Percentiles rank a stretch among this genome's conserved stretches.
Evolutionary conservation across 2,888 invertebrate species (phyloP).

Genomic region (Pegoplata infirma): DNA sequence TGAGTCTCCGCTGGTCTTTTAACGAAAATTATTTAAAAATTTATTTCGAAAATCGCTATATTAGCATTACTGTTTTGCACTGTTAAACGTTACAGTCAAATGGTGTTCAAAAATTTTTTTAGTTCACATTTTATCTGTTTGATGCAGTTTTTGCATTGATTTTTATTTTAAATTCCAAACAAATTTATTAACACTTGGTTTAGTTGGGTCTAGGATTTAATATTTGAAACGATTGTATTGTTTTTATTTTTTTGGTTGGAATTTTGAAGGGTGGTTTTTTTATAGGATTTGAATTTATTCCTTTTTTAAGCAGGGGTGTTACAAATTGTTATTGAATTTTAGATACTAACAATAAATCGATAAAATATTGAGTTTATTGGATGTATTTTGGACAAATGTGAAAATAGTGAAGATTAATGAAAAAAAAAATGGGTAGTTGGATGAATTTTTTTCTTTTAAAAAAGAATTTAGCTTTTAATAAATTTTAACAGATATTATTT

Average conservation of each 20-base stretch:
- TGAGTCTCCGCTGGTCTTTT: too few relatives aligned
- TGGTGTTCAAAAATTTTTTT: constrained; percentile 11
- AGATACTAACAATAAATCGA: not conserved
- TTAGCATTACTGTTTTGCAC: too few relatives aligned
- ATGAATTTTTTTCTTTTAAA: too few relatives aligned
- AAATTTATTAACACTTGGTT: constrained; percentile 26
- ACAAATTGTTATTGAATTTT: not conserved
- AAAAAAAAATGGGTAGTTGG: too few relatives aligned
- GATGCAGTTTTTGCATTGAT: not conserved
- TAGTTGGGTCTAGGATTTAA: not conserved
- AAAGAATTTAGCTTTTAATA: too few relatives aligned
- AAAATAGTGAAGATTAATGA: too few relatives aligned
- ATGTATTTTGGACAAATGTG: too few relatives aligned
- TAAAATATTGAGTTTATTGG: not conserved
- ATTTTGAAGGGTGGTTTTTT: constrained; percentile 15
- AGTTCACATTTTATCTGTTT: not conserved
- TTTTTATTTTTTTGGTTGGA: not conserved
- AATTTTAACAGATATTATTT: too few relatives aligned
- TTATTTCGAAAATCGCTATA: too few relatives aligned
- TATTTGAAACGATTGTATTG: not conserved
- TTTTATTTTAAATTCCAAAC: not conserved
- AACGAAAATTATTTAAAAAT: too few relatives aligned
- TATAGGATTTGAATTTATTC: too few relatives aligned
- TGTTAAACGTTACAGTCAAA: too few relatives aligned
- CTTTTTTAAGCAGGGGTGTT: not conserved